Base-by-base conservation (phyloP, 2,113 vertebrate species). In the Microcebus tavaratra region DNA sequence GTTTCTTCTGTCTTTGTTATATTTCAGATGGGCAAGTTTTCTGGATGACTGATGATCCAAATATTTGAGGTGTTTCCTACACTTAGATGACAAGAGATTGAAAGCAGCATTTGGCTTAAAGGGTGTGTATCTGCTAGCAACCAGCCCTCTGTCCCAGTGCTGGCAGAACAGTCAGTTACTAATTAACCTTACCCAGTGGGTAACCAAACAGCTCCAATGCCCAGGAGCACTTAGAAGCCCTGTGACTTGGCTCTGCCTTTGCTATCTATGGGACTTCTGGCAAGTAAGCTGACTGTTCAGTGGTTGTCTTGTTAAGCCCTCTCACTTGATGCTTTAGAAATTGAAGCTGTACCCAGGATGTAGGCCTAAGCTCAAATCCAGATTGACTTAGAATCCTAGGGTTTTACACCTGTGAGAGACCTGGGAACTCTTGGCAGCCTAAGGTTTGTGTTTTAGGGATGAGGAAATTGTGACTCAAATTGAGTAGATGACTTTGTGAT, bases 401-500 rank as follows among this genome's bases (percentile, higher is more conserved):
- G 45, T 10, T 90, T 75, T 39, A 45, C 2, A n/a, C 25, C 13
- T 70, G 12, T 34, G 31, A 65, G 42, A 3, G 29, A 45, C 20
- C 4, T 45, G 36, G 42, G 36, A 61, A 42, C 14, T 57, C 42
- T 78, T 5, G 31, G 14, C 8, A 72, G 75, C 57, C 34, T 20
- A n/a, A 12, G 18, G 23, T 48, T 39, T 68, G 29, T 29, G 20
- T 65, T 88, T 96, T 70, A 57, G 76, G 92, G 61, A 70, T 81
- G 81, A 92, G 55, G 84, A 96, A 96, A 80, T 45, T 70, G 27
- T 50, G 70, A 39, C 79, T 25, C 11, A 45, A 57, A 45, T 88
- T 84, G 65, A 3, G 48, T 36, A 82, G 88, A 34, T 59, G 25
- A 6, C 50, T 80, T 42, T 25, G 34, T 63, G 88, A 36, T 90